Evolutionary conservation across 1,140 invertebrate species (phyloP).

Genomic region (Halictus rubicundus): DNA sequence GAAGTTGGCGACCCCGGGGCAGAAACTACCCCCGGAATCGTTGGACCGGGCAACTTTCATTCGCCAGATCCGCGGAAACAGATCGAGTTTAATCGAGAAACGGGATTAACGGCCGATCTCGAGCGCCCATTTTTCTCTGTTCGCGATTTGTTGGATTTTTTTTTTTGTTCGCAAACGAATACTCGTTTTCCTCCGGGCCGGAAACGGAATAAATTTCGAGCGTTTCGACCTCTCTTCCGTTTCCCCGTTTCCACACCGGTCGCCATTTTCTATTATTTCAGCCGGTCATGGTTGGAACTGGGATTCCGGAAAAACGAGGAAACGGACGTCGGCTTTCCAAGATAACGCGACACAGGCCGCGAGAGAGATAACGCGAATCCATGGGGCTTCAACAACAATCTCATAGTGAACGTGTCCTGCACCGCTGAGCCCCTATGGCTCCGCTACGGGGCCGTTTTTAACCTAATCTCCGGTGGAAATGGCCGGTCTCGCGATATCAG

Average conservation of each 20-base stretch:
- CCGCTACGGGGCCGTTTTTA: too few species aligned
- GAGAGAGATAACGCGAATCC: too few species aligned
- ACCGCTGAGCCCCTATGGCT: too few species aligned
- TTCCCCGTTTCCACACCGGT: slow-evolving; percentile 3
- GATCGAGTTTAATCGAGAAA: slow-evolving; percentile 39
- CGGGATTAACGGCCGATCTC: slow-evolving; percentile 22
- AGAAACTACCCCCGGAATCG: too few species aligned
- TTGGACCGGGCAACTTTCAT: slow-evolving; percentile 9
- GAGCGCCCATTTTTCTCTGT: neutral
- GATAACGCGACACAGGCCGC: too few species aligned
- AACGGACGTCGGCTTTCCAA: too few species aligned
- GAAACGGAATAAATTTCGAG: slow-evolving; percentile 1
- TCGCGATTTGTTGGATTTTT: slow-evolving; percentile 5
- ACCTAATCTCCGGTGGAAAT: too few species aligned
- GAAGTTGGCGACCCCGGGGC: too few species aligned
- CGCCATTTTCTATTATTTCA: slow-evolving; percentile 51
- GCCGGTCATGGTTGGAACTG: neutral
- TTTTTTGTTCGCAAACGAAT: neutral
- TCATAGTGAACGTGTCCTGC: too few species aligned
- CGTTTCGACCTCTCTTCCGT: slow-evolving; percentile 16
- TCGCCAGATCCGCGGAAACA: neutral
- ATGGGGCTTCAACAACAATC: too few species aligned
- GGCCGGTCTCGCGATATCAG: too few species aligned
- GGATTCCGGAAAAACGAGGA: too few species aligned
- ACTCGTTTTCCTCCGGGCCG: neutral